Conservation (phyloP, 2,888 invertebrate species). For the Pristionchus arcanus region DNA sequence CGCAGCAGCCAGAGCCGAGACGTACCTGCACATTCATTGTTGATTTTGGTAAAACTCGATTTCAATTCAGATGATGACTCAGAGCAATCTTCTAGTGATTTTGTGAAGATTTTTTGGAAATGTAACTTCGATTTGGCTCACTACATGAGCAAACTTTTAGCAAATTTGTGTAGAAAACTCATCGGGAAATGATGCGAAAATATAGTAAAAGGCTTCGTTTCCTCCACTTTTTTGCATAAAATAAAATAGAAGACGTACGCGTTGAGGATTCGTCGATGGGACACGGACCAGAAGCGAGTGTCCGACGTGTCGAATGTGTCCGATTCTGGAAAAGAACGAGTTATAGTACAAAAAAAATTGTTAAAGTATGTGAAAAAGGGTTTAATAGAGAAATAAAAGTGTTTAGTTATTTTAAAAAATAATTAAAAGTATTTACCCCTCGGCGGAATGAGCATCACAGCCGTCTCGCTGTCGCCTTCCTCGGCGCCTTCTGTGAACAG, state of each 20-base stretch:
- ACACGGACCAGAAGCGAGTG: slow-evolving; percentile 47
- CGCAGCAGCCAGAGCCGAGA: slow-evolving; percentile 37
- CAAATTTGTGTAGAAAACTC: no score
- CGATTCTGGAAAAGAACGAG: not conserved
- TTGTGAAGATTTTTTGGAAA: no score
- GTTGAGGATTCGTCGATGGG: slow-evolving; percentile 20
- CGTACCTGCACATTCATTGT: not conserved
- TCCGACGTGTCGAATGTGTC: slow-evolving; percentile 47
- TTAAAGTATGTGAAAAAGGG: not conserved
- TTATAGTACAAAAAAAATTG: not conserved
- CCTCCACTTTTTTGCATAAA: no score
- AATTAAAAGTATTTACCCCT: not conserved
- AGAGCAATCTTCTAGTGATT: no score
- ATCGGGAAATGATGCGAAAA: no score
- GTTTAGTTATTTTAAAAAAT: not conserved
- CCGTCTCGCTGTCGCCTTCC: slow-evolving; percentile 51
- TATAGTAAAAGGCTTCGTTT: no score
- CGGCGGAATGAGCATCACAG: slow-evolving; percentile 48
- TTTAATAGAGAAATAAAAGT: not conserved
- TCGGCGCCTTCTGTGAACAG: slow-evolving; percentile 52
- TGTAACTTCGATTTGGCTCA: no score
- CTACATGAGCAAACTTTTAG: no score
- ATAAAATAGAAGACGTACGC: slow-evolving; percentile 20
- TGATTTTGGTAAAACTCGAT: no score
- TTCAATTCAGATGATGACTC: no score